Evolutionary conservation across 2,113 vertebrate species (phyloP).

Genomic region (Cochlearius cochlearius): DNA sequence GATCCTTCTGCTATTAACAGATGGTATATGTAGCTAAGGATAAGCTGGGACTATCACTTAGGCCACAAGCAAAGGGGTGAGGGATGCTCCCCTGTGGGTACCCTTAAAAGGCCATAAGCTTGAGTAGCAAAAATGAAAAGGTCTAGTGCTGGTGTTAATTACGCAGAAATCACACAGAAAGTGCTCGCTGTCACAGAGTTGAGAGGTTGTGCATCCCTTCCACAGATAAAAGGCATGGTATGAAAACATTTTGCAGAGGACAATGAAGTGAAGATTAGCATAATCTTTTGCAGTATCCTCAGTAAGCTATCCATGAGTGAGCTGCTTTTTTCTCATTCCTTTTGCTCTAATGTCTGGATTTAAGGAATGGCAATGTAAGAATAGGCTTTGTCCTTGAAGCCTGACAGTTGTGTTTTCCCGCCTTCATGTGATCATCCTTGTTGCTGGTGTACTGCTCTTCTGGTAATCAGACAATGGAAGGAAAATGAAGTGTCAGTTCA

Average conservation of each 20-base stretch:
- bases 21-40: conserved; percentile 89
- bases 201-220: conserved; percentile 99
- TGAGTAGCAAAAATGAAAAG: conserved; percentile 98
- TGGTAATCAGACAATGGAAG: conserved; percentile 85
- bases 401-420: conserved; percentile 94
- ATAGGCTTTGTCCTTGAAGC: conserved; percentile 88
- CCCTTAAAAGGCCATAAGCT: conserved; percentile 99
- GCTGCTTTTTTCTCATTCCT: conserved; percentile 82
- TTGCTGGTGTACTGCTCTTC: conserved; percentile 83
- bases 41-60: conserved; percentile 84
- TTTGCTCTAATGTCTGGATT: conserved; percentile 87
- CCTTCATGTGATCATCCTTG: conserved; percentile 95
- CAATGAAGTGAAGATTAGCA: conserved; percentile 98
- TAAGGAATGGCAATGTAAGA: conserved; percentile 87
- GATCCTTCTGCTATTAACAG: conserved; percentile 92
- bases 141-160: conserved; percentile 99
- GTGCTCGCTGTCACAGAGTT: conserved; percentile 96
- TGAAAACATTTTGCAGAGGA: conserved; percentile 98
- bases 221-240: conserved; percentile 99
- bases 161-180: conserved; percentile 99
- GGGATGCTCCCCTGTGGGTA: conserved; percentile 93
- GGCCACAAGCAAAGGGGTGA: conserved; percentile 87
- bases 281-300: conserved; percentile 99
- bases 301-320: conserved; percentile 97
- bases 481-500: conserved; percentile 85